Conservation (phyloP, 2,797 vertebrate genomes). For the Galago senegalensis region DNA sequence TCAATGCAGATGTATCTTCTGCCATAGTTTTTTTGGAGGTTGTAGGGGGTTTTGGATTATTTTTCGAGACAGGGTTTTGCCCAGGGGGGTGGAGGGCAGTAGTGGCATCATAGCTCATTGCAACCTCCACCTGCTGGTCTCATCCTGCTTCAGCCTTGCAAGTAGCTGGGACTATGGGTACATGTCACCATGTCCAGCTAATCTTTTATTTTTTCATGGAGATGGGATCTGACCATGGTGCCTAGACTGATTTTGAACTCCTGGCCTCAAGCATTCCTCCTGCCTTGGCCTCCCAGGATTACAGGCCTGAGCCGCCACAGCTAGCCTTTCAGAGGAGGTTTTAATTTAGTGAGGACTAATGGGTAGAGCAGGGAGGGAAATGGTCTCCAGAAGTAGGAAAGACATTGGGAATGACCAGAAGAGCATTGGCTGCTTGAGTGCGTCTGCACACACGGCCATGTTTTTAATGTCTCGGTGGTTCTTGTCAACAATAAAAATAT, state of each 20-base stretch:
- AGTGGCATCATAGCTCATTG: background rate
- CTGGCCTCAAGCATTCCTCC: background rate
- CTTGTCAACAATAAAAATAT: constrained; percentile 79
- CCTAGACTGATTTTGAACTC: background rate
- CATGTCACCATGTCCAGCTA: background rate
- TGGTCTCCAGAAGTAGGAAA: background rate
- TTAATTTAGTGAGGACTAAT: background rate
- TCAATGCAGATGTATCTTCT: background rate
- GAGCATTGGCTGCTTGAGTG: background rate
- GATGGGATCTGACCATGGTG: background rate
- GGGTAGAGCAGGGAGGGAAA: background rate
- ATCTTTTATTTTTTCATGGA: background rate
- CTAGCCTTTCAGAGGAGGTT: background rate
- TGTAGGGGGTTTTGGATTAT: background rate
- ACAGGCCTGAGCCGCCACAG: background rate
- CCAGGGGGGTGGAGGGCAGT: background rate
- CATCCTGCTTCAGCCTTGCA: background rate
- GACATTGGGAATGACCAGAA: constrained; percentile 5
- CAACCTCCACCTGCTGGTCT: background rate
- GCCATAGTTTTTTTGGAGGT: background rate
- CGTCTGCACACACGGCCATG: background rate
- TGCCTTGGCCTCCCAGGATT: background rate
- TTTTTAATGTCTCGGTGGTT: constrained; percentile 69
- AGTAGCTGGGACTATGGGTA: background rate
- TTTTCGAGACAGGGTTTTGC: background rate